Conservation (phyloP, 2,888 invertebrate species). For the Sarcophaga variegata region DNA sequence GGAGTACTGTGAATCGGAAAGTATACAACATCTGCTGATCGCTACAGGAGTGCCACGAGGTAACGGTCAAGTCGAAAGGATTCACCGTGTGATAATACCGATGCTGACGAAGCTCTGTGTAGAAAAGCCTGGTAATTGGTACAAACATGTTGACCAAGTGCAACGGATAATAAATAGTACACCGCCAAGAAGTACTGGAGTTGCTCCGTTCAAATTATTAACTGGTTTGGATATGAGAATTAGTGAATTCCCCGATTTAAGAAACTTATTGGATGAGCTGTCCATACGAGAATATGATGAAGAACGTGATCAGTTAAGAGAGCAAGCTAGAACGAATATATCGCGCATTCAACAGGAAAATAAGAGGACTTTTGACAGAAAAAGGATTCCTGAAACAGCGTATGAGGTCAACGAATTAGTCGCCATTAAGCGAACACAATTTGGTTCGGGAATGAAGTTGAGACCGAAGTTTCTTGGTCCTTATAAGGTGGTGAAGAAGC, state of each 20-base stretch:
- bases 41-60: too few relatives aligned
- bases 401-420: not conserved
- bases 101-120: too few relatives aligned
- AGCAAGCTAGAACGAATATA: constrained; percentile 23
- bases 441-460: not conserved
- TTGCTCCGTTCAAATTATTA: not conserved
- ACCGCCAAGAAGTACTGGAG: not conserved
- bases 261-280: too few relatives aligned
- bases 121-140: too few relatives aligned
- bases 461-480: constrained; percentile 6
- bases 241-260: not conserved
- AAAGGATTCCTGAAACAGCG: not conserved
- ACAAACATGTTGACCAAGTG: too few relatives aligned
- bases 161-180: too few relatives aligned
- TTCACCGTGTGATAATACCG: too few relatives aligned
- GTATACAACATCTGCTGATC: too few relatives aligned
- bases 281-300: too few relatives aligned
- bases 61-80: too few relatives aligned
- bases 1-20: too few relatives aligned
- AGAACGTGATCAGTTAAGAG: too few relatives aligned
- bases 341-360: not conserved
- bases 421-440: not conserved
- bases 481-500: not conserved
- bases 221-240: not conserved
- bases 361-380: not conserved